These are phyloP conservation scores for Iselma pallidipennis DNA, from an alignment of 2,888 invertebrate genomes.

Conservation along the genomic window DNA sequence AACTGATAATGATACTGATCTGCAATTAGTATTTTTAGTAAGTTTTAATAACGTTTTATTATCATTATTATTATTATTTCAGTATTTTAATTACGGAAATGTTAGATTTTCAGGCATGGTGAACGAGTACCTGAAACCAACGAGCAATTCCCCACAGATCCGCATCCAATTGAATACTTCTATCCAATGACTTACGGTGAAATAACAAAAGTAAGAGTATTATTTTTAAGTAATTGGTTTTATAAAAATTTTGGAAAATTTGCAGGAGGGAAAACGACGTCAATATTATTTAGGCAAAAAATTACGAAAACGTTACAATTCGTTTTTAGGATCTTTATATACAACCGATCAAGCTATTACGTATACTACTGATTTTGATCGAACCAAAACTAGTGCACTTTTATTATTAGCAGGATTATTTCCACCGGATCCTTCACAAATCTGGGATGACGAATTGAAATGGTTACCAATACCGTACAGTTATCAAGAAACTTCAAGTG, in stretches of 20 bases:
- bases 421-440: constrained; percentile 60
- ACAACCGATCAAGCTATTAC: constrained; percentile 56
- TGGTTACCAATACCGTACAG: constrained; percentile 78
- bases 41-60: constrained; percentile 9
- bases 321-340: constrained; percentile 57
- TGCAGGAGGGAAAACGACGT: constrained; percentile 7
- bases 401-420: constrained; percentile 69
- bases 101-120: constrained; percentile 73
- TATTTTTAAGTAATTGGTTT: constrained; percentile 1
- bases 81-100: background rate
- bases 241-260: background rate
- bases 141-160: constrained; percentile 69
- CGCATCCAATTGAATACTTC: constrained; percentile 62
- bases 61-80: background rate
- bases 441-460: constrained; percentile 59
- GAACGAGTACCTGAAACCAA: constrained; percentile 66
- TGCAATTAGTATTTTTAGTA: constrained; percentile 15
- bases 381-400: constrained; percentile 70
- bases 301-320: constrained; percentile 62
- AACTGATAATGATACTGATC: constrained; percentile 6
- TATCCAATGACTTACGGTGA: constrained; percentile 75
- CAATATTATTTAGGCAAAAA: constrained; percentile 63
- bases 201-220: constrained; percentile 65
- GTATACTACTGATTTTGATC: constrained; percentile 67
- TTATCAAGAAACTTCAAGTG: constrained; percentile 48